Conservation (phyloP, 2,888 invertebrate species). For the Pyrochroa serraticornis region DNA sequence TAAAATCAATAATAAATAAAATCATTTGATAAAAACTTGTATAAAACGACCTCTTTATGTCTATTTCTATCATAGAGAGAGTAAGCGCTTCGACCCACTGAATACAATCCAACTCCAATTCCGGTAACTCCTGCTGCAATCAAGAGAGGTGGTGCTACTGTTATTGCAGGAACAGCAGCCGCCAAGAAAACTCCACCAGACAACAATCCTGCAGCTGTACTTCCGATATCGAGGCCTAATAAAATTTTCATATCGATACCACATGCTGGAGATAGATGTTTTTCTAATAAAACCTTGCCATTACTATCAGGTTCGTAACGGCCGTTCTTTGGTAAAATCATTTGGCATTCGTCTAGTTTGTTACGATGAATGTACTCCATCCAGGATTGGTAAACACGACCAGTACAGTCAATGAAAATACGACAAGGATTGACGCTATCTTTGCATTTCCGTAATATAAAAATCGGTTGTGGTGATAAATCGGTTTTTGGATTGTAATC, state of each 20-base stretch:
- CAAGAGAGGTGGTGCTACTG: slow-evolving; percentile 60
- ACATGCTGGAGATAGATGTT: slow-evolving; percentile 49
- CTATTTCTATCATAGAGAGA: slow-evolving; percentile 59
- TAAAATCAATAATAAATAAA: slow-evolving; percentile 35
- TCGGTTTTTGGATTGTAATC: slow-evolving; percentile 50
- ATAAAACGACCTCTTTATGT: slow-evolving; percentile 61
- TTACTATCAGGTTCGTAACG: slow-evolving; percentile 45
- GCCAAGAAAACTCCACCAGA: slow-evolving; percentile 63
- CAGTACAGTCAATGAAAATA: slow-evolving; percentile 51
- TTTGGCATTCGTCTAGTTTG: slow-evolving; percentile 62
- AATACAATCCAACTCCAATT: slow-evolving; percentile 58
- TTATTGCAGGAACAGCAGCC: slow-evolving; percentile 60
- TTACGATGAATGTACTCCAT: slow-evolving; percentile 61
- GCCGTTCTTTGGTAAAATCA: slow-evolving; percentile 63
- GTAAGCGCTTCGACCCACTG: slow-evolving; percentile 60
- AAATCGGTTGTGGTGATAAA: slow-evolving; percentile 48
- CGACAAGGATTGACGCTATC: slow-evolving; percentile 45
- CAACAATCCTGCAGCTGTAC: slow-evolving; percentile 46
- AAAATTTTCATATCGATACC: slow-evolving; percentile 41
- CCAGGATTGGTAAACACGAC: slow-evolving; percentile 65
- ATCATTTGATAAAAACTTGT: background rate
- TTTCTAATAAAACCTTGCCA: slow-evolving; percentile 44
- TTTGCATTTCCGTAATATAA: slow-evolving; percentile 51
- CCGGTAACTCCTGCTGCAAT: slow-evolving; percentile 52
- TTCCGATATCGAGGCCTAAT: slow-evolving; percentile 43